Evolutionary conservation across 30 jellyfish, hydroid and myxozoan species (phyloP).

Genomic region (Aurelia sp.): DNA sequence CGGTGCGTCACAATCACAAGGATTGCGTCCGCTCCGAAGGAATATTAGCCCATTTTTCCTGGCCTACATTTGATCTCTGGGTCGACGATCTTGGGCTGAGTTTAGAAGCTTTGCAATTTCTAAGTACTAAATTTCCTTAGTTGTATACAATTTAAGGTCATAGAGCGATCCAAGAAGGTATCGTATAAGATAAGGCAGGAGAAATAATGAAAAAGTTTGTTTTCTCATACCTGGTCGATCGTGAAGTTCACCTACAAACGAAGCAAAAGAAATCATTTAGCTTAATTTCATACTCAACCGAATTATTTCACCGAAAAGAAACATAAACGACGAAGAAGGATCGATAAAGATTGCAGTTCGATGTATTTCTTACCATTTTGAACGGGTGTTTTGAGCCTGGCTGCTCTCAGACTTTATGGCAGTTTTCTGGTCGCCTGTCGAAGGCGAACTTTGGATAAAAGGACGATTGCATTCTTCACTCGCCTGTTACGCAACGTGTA

Average conservation of each 20-base stretch:
- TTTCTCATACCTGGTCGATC: conserved; percentile 87
- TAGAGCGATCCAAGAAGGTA: too few relatives aligned
- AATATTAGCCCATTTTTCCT: too few relatives aligned
- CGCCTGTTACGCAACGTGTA: conserved; percentile 86
- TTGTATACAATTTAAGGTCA: too few relatives aligned
- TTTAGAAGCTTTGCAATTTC: too few relatives aligned
- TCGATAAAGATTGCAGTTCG: conserved; percentile 21
- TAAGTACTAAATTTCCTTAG: too few relatives aligned
- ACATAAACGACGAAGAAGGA: conserved; percentile 2
- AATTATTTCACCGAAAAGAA: background rate
- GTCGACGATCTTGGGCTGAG: too few relatives aligned
- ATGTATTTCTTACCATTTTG: conserved; percentile 70
- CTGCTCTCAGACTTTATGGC: conserved; percentile 50
- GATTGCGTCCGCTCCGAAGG: background rate
- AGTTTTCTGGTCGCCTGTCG: conserved; percentile 24
- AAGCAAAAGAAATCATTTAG: conserved; percentile 17
- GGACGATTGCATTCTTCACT: conserved; percentile 3
- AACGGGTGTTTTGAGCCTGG: conserved; percentile 34
- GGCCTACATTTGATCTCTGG: too few relatives aligned
- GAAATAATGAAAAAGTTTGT: background rate
- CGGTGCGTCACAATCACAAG: too few relatives aligned
- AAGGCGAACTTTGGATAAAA: conserved; percentile 44
- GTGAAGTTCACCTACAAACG: conserved; percentile 94
- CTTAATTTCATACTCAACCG: background rate
- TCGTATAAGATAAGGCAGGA: background rate